Evolutionary conservation across 2,888 invertebrate species (phyloP).

Genomic region (Xylota segnis): DNA sequence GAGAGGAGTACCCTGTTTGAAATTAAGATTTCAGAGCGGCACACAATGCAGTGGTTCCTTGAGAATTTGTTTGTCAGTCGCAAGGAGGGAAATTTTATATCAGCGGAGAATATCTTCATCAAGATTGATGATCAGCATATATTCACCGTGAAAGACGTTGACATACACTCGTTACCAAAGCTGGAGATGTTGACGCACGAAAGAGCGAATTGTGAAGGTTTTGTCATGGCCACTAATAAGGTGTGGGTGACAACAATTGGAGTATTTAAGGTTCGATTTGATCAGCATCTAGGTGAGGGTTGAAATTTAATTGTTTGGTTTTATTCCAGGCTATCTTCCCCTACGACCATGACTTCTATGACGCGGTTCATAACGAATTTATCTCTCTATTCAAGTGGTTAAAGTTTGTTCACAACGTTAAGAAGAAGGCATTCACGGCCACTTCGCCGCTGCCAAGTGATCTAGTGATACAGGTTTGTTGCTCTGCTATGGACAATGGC

Average conservation of each 20-base stretch:
- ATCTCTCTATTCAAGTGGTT: constrained; percentile 98
- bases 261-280: constrained; percentile 80
- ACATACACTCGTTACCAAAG: constrained; percentile 87
- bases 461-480: constrained; percentile 91
- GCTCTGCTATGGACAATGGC: not conserved
- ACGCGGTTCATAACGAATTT: constrained; percentile 94
- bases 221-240: constrained; percentile 89
- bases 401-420: constrained; percentile 91
- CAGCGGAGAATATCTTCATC: constrained; percentile 84
- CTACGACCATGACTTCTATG: constrained; percentile 94
- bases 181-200: constrained; percentile 89
- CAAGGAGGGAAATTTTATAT: constrained; percentile 82
- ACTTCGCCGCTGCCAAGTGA: constrained; percentile 93
- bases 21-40: constrained; percentile 88
- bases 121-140: constrained; percentile 90
- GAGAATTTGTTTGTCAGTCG: constrained; percentile 85
- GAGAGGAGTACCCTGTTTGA: constrained; percentile 88
- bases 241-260: constrained; percentile 85
- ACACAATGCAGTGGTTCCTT: constrained; percentile 88
- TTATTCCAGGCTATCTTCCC: constrained; percentile 89
- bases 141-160: constrained; percentile 89
- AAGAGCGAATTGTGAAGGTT: constrained; percentile 90
- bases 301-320: constrained; percentile 9
- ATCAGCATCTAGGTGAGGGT: not conserved
- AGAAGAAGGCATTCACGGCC: constrained; percentile 89